phyloP scores from a whole-genome alignment of 1,140 invertebrate species.

The Meloidogyne exigua region DNA sequence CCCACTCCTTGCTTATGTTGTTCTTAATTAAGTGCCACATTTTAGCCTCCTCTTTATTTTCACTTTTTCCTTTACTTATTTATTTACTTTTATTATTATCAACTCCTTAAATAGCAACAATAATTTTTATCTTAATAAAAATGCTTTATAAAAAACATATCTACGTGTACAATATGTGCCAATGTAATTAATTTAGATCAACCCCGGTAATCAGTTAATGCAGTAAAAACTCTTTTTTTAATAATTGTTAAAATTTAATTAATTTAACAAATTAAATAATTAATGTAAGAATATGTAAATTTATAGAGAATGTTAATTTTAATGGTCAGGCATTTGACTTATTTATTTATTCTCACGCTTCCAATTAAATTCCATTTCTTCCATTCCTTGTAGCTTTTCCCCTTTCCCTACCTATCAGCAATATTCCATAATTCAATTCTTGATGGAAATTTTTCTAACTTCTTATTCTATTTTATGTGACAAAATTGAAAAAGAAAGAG shows the following conservation, averaged over 20 bases:
- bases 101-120: background rate
- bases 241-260: too few relatives aligned
- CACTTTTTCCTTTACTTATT: background rate
- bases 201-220: too few relatives aligned
- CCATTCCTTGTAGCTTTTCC: background rate
- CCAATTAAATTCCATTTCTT: background rate
- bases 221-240: too few relatives aligned
- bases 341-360: background rate
- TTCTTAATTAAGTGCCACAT: background rate
- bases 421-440: background rate
- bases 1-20: too few relatives aligned
- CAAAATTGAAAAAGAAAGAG: background rate
- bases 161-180: background rate
- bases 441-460: background rate
- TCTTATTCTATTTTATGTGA: background rate
- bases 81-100: slow-evolving; percentile 1
- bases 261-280: too few relatives aligned
- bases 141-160: background rate
- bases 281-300: background rate
- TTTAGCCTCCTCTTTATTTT: background rate
- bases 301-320: background rate
- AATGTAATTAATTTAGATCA: too few relatives aligned
- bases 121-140: background rate
- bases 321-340: background rate
- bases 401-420: background rate